Percentiles rank a stretch among this genome's conserved stretches.
Conservation (phyloP, 1,140 invertebrate genomes). For the honey bee (Apis mellifera) region DNA sequence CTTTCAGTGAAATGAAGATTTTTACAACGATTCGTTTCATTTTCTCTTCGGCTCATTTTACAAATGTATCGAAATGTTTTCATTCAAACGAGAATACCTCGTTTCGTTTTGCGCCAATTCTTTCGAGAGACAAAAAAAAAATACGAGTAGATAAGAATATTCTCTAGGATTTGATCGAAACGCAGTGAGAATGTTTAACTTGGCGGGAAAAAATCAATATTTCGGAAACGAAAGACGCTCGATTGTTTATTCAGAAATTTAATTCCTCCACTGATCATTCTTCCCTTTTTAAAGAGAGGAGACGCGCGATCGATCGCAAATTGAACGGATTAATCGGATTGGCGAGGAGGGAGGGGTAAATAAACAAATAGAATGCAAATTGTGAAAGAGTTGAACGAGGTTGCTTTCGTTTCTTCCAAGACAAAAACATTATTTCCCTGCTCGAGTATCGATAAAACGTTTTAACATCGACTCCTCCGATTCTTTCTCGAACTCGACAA, state of each 20-base stretch:
- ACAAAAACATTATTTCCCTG: neutral
- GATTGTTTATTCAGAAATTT: neutral
- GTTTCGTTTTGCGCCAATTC: neutral
- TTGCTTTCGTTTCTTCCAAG: neutral
- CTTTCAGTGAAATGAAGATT: constrained; percentile 9
- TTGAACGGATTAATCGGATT: constrained; percentile 8
- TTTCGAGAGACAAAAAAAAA: neutral
- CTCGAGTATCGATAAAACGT: neutral
- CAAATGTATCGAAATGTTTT: neutral
- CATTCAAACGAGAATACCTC: neutral
- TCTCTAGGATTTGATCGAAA: no score
- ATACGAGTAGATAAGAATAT: neutral
- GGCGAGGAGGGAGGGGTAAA: neutral
- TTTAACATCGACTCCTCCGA: neutral
- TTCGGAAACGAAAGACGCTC: no score
- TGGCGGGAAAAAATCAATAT: neutral
- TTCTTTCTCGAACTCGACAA: neutral
- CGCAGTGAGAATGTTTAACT: no score
- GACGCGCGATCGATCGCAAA: neutral
- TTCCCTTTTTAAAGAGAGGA: neutral
- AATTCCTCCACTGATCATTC: neutral
- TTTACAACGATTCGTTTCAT: neutral
- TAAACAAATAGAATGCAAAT: neutral
- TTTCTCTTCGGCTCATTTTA: neutral
- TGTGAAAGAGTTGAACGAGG: neutral